Evolutionary conservation across 2,797 vertebrate species (phyloP).

Genomic region (Morus bassanus): DNA sequence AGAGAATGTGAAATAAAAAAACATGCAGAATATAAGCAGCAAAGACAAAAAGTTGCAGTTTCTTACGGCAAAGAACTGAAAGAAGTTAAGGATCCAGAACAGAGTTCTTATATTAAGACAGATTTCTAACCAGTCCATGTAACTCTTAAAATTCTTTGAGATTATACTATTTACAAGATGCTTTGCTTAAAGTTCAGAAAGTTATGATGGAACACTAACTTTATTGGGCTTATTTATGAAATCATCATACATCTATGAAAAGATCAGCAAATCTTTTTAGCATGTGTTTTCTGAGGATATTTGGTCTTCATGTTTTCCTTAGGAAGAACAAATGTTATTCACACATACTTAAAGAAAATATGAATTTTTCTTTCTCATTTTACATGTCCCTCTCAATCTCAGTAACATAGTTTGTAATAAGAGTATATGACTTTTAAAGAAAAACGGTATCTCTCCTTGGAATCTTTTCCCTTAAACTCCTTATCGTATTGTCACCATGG

Average conservation of each 20-base stretch:
- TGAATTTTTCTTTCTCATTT: slow-evolving; percentile 7
- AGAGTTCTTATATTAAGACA: background rate
- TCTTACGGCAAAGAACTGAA: background rate
- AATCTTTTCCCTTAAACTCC: background rate
- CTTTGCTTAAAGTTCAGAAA: slow-evolving; percentile 20
- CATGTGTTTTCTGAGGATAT: background rate
- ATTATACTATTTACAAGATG: background rate
- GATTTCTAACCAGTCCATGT: background rate
- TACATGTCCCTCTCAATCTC: background rate
- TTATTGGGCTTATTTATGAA: background rate
- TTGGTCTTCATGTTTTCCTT: background rate
- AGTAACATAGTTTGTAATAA: background rate
- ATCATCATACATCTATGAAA: background rate
- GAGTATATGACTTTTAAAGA: background rate
- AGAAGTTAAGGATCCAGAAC: background rate
- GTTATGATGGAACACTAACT: slow-evolving; percentile 18
- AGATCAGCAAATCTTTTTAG: background rate
- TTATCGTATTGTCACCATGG: background rate
- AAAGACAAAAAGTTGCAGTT: background rate
- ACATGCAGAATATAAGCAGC: background rate
- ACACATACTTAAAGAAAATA: background rate
- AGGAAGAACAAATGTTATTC: background rate
- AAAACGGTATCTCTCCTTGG: background rate
- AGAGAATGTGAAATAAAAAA: background rate
- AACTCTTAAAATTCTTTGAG: background rate